phyloP scores from a whole-genome alignment of 2,113 vertebrate species.

The Oxygymnocypris stewartii region DNA sequence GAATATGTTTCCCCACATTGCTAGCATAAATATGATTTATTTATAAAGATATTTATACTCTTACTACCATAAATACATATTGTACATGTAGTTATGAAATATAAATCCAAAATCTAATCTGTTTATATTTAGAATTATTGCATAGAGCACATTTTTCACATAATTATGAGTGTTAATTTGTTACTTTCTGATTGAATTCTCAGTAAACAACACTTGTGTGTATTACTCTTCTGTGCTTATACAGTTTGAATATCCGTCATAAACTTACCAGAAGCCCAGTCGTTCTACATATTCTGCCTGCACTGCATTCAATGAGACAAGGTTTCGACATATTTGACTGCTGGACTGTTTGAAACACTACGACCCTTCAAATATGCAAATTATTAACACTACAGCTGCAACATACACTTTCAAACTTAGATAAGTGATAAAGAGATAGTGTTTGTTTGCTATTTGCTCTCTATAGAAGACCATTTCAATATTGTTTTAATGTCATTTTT shows the following conservation, averaged over 20 bases:
- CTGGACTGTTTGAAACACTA: not conserved
- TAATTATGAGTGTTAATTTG: not conserved
- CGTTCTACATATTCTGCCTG: constrained; percentile 13
- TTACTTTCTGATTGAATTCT: not conserved
- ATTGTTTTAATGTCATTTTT: constrained; percentile 3
- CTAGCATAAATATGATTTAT: not conserved
- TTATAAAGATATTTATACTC: not conserved
- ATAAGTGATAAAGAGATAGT: not conserved
- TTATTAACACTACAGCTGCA: not conserved
- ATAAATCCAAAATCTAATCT: too few species aligned
- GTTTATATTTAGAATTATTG: too few species aligned
- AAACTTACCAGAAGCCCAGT: constrained; percentile 46
- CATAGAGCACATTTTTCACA: not conserved
- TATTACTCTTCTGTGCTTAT: constrained; percentile 33
- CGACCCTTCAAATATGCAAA: not conserved
- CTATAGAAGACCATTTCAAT: not conserved
- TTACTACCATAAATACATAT: not conserved
- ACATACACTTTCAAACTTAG: not conserved
- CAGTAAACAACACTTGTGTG: not conserved
- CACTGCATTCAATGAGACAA: not conserved
- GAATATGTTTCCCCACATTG: not conserved
- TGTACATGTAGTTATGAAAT: not conserved
- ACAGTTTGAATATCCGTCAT: constrained; percentile 48
- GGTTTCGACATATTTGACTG: constrained; percentile 1
- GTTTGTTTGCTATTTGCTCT: not conserved